phyloP scores from a whole-genome alignment of 2,113 vertebrate species.

The Echinops telfairi region DNA sequence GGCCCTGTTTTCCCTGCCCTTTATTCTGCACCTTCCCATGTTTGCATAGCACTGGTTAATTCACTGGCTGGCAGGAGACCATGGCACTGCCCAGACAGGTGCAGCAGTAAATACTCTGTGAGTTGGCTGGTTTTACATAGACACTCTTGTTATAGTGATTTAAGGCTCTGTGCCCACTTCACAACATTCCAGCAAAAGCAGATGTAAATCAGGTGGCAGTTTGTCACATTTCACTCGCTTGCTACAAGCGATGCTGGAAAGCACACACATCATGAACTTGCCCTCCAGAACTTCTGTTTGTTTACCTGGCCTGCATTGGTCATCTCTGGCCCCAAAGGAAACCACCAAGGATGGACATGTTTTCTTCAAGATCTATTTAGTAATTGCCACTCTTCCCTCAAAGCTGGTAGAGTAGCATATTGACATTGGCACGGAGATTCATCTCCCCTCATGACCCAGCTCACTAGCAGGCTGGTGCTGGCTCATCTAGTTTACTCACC shows the following conservation, averaged over 20 bases:
- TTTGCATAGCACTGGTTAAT: constrained; percentile 64
- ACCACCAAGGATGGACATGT: constrained; percentile 80
- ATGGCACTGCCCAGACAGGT: constrained; percentile 71
- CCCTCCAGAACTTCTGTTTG: constrained; percentile 80
- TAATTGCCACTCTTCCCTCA: constrained; percentile 70
- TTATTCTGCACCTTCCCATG: constrained; percentile 51
- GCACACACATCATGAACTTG: constrained; percentile 73
- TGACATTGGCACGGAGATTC: constrained; percentile 79
- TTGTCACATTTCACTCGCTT: constrained; percentile 65
- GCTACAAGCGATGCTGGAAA: constrained; percentile 69
- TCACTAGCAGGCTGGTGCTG: constrained; percentile 49
- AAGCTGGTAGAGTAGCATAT: constrained; percentile 69
- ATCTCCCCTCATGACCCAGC: constrained; percentile 78
- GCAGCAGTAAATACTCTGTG: background rate
- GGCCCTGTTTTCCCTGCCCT: constrained; percentile 17
- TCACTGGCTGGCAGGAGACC: constrained; percentile 59
- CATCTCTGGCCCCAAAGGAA: constrained; percentile 70
- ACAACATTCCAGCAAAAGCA: constrained; percentile 70
- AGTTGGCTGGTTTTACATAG: constrained; percentile 16
- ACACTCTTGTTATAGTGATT: constrained; percentile 58
- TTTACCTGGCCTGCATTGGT: constrained; percentile 72
- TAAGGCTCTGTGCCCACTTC: constrained; percentile 57
- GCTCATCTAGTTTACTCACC: constrained; percentile 7
- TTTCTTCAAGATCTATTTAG: constrained; percentile 79
- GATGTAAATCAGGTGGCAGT: constrained; percentile 71